Percentiles rank a stretch among this genome's conserved stretches.
Evolutionary conservation across 2,797 vertebrate genomes (phyloP).

Genomic region (Chanos chanos): DNA sequence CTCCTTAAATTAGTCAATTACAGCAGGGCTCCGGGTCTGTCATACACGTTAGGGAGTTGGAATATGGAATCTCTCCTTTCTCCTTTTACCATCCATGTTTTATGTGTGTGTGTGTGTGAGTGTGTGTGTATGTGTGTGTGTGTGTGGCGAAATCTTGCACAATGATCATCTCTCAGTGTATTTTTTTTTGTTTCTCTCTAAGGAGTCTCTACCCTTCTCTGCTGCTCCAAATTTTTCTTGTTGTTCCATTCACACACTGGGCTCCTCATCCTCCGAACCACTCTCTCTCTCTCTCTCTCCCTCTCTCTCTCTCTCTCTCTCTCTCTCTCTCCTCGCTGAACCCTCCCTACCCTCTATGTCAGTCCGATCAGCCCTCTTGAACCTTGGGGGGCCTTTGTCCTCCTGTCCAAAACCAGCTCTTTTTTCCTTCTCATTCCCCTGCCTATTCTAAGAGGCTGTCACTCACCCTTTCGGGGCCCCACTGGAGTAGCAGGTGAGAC

Average conservation of each 20-base stretch:
- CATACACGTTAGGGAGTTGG: too few relatives aligned
- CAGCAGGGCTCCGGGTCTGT: too few relatives aligned
- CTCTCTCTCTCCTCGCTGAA: constrained; percentile 15
- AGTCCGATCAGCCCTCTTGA: constrained; percentile 36
- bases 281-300: constrained; percentile 26
- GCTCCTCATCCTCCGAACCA: constrained; percentile 17
- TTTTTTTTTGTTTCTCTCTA: constrained; percentile 15
- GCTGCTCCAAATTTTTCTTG: constrained; percentile 10
- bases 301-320: constrained; percentile 7
- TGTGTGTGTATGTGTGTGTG: constrained; percentile 1
- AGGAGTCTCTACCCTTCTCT: constrained; percentile 11
- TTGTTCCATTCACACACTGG: too few relatives aligned
- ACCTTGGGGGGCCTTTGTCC: constrained; percentile 52
- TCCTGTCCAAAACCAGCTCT: constrained; percentile 49
- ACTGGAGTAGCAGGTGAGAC: constrained; percentile 51
- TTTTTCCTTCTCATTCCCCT: constrained; percentile 46
- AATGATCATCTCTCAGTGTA: constrained; percentile 14
- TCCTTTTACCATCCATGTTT: not conserved
- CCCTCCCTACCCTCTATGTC: not conserved
- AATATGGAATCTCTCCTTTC: not conserved
- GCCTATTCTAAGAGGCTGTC: constrained; percentile 53
- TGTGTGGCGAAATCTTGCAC: not conserved
- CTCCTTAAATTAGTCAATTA: not conserved
- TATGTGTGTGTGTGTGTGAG: not conserved
- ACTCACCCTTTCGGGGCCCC: constrained; percentile 51